Evolutionary conservation across 2,888 invertebrate species (phyloP).

Genomic region (Cheilosia pagana): DNA sequence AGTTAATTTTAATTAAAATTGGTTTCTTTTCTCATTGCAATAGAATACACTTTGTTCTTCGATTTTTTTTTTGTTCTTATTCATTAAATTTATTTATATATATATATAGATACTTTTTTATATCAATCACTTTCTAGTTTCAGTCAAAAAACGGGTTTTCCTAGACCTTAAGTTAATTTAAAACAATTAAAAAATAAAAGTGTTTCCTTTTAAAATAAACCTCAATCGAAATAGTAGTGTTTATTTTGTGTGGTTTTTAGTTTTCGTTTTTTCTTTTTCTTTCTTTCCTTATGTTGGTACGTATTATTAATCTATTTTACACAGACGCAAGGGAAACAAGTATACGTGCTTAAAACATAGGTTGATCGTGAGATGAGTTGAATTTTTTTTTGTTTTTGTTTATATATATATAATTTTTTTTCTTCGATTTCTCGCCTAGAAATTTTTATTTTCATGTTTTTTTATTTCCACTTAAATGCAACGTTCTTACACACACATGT

Average conservation of each 20-base stretch:
- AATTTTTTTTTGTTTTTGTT: constrained; percentile 30
- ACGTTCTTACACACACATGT: constrained; percentile 52
- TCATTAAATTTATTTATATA: constrained; percentile 72
- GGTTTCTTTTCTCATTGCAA: constrained; percentile 27
- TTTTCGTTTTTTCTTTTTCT: constrained; percentile 23
- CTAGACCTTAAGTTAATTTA: constrained; percentile 73
- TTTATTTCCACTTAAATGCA: constrained; percentile 66
- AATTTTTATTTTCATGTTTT: constrained; percentile 21
- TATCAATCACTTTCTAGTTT: constrained; percentile 75
- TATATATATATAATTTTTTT: constrained; percentile 20
- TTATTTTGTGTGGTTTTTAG: constrained; percentile 39
- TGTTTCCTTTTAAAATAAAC: constrained; percentile 47
- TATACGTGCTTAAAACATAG: constrained; percentile 71
- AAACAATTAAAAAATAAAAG: constrained; percentile 71
- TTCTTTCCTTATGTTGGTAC: constrained; percentile 33
- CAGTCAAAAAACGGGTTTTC: constrained; percentile 75
- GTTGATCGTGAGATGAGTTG: constrained; percentile 69
- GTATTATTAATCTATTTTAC: constrained; percentile 66
- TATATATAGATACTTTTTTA: constrained; percentile 73
- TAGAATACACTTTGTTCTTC: constrained; percentile 45
- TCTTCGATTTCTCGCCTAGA: constrained; percentile 20
- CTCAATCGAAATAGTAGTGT: constrained; percentile 69
- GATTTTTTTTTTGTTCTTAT: constrained; percentile 51
- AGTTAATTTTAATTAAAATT: constrained; percentile 18
- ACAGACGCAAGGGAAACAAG: constrained; percentile 71